phyloP scores from a whole-genome alignment of 2,797 vertebrate species.

The Protosalanx chinensis region DNA sequence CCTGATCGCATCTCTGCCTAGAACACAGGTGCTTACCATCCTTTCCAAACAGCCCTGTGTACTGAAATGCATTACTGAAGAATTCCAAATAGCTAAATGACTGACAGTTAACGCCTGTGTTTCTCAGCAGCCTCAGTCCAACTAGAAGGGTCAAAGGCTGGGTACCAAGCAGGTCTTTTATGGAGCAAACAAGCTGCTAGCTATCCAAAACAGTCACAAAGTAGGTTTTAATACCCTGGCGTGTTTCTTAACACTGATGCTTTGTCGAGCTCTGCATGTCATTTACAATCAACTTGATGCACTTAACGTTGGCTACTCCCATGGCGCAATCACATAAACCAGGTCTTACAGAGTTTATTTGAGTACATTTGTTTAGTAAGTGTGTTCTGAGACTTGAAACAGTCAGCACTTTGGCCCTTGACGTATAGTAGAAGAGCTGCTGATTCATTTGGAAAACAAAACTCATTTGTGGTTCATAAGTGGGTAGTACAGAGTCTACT shows the following conservation, averaged over 20 bases:
- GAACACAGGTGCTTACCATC: conserved; percentile 64
- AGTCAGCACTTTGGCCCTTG: conserved; percentile 31
- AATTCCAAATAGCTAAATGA: conserved; percentile 44
- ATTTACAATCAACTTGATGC: conserved; percentile 63
- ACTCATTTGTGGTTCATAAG: not conserved
- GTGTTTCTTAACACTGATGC: conserved; percentile 47
- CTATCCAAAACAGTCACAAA: conserved; percentile 65
- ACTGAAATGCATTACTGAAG: conserved; percentile 51
- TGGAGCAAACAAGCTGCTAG: conserved; percentile 57
- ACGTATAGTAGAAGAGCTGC: conserved; percentile 26
- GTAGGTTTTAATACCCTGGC: conserved; percentile 58
- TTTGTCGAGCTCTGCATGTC: conserved; percentile 60
- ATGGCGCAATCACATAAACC: conserved; percentile 49
- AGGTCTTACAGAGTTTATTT: conserved; percentile 22
- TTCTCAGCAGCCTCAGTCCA: conserved; percentile 53
- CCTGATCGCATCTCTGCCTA: conserved; percentile 43
- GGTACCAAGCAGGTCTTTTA: conserved; percentile 65
- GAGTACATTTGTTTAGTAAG: conserved; percentile 21
- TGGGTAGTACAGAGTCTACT: not conserved
- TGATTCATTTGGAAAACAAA: conserved; percentile 34
- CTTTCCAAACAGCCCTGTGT: conserved; percentile 53
- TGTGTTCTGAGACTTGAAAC: conserved; percentile 30
- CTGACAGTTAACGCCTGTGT: conserved; percentile 66
- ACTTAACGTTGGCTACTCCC: conserved; percentile 56
- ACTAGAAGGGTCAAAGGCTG: conserved; percentile 63